Percentiles rank a stretch among this genome's conserved stretches.
Evolutionary conservation across 2,797 vertebrate genomes (phyloP).

Genomic region (Cyprinodon diabolis): DNA sequence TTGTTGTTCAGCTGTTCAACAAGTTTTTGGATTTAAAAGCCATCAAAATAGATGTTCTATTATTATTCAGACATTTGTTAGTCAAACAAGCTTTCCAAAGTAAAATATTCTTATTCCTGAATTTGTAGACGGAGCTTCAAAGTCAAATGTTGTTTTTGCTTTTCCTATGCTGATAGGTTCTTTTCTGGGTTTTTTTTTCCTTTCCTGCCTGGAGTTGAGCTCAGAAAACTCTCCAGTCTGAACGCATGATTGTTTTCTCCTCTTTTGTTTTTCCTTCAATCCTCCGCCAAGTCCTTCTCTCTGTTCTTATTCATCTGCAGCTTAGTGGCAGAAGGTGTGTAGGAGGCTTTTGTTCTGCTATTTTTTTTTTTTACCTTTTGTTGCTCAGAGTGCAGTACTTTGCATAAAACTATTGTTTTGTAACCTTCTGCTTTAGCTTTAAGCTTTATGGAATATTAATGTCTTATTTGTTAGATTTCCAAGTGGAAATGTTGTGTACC

Average conservation of each 20-base stretch:
- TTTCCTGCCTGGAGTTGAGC: conserved; percentile 7
- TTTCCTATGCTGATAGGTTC: conserved; percentile 8
- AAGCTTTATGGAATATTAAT: neutral
- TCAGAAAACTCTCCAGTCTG: neutral
- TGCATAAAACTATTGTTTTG: conserved; percentile 5
- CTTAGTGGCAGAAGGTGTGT: neutral
- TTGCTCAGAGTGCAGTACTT: neutral
- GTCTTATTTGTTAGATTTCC: neutral
- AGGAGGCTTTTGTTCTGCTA: conserved; percentile 39
- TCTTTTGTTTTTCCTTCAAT: neutral
- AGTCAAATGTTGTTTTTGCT: neutral
- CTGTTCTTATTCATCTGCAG: neutral
- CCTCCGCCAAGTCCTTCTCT: neutral
- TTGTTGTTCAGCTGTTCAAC: neutral
- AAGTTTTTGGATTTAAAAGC: neutral
- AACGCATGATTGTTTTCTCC: neutral
- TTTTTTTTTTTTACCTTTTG: neutral
- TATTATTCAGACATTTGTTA: neutral
- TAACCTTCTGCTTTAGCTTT: neutral
- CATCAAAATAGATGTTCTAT: neutral
- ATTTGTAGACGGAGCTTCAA: conserved; percentile 5
- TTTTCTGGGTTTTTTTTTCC: conserved; percentile 34
- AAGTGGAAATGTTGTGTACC: neutral
- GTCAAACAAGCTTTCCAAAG: neutral
- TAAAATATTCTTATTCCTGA: conserved; percentile 11